These are phyloP conservation scores for Takifugu flavidus DNA, from an alignment of 2,113 vertebrate genomes.

Conservation along the genomic window DNA sequence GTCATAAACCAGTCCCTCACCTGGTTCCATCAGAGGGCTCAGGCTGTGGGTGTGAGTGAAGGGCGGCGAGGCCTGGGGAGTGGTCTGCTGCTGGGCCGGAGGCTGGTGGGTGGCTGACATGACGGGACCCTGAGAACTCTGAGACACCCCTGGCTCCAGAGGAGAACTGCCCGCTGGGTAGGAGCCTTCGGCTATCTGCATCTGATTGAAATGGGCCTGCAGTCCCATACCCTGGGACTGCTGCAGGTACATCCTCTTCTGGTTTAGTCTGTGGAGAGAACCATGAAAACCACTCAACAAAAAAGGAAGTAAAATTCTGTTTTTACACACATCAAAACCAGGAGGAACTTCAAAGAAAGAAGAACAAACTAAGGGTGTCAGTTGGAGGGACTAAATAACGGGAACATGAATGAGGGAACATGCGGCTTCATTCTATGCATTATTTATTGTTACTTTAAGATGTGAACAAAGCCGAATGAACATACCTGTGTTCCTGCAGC, in stretches of 20 bases:
- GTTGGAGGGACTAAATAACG: too few relatives aligned
- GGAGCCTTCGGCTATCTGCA: constrained; percentile 91
- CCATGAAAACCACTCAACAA: background rate
- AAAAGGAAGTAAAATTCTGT: background rate
- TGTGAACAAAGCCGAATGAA: too few relatives aligned
- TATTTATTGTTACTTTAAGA: too few relatives aligned
- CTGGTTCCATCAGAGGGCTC: constrained; percentile 68
- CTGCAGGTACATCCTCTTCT: constrained; percentile 94
- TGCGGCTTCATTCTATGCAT: too few relatives aligned
- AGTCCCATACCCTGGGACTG: constrained; percentile 84
- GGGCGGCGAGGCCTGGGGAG: constrained; percentile 55
- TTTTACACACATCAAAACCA: background rate
- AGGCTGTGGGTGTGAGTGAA: constrained; percentile 65
- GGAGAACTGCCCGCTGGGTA: constrained; percentile 73
- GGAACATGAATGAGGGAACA: too few relatives aligned
- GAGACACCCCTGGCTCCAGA: constrained; percentile 77
- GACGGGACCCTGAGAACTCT: constrained; percentile 72
- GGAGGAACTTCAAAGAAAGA: too few relatives aligned
- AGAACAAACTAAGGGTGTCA: too few relatives aligned
- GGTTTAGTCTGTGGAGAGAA: constrained; percentile 81
- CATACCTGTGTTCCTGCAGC: constrained; percentile 94
- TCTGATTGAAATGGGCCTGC: constrained; percentile 95
- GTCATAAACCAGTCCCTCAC: constrained; percentile 66
- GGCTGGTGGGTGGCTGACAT: constrained; percentile 70
- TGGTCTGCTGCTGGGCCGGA: constrained; percentile 72